Conservation (phyloP, 2,797 vertebrate species). For the Hemitrygon akajei region DNA sequence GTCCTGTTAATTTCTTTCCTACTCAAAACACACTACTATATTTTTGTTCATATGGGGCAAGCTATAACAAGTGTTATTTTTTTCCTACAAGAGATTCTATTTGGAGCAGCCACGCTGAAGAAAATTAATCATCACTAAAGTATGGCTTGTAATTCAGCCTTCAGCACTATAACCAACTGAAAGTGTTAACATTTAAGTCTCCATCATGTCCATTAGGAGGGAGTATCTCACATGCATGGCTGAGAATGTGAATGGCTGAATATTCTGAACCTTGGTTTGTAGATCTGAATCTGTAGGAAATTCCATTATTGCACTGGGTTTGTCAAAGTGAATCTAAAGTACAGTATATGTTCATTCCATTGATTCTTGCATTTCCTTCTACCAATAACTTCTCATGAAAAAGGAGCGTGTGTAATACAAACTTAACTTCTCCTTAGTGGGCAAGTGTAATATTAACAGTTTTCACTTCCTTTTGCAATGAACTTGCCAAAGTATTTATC, state of each 20-base stretch:
- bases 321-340: neutral
- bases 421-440: neutral
- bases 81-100: no score
- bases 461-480: neutral
- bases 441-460: neutral
- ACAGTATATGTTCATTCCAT: neutral
- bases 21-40: neutral
- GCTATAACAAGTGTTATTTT: no score
- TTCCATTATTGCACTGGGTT: neutral
- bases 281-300: neutral
- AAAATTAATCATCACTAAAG: no score
- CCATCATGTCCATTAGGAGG: neutral
- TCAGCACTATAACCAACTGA: neutral
- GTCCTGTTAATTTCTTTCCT: neutral
- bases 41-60: no score
- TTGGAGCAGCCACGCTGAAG: no score
- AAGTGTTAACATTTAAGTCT: neutral
- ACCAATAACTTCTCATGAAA: neutral
- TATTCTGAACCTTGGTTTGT: neutral
- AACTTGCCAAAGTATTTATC: neutral
- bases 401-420: neutral
- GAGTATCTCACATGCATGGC: neutral
- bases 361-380: neutral
- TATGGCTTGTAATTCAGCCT: neutral
- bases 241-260: neutral